phyloP scores from a whole-genome alignment of 2,797 vertebrate species.

The Phoebastria nigripes region DNA sequence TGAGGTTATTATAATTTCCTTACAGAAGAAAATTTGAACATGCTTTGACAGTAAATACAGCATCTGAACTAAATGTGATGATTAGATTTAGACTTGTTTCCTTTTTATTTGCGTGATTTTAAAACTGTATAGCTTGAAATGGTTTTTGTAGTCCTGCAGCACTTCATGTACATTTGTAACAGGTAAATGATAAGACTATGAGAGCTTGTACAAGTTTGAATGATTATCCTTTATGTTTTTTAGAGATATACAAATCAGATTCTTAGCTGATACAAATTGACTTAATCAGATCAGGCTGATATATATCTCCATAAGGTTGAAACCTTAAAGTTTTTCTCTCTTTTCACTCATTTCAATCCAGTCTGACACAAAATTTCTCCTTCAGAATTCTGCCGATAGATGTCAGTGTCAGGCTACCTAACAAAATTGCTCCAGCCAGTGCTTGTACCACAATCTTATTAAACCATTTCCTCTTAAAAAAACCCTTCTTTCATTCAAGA shows the following conservation, averaged over 20 bases:
- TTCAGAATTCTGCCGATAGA: conserved; percentile 57
- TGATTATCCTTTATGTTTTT: background rate
- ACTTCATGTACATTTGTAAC: background rate
- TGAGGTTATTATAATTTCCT: background rate
- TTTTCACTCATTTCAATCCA: background rate
- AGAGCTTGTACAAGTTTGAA: background rate
- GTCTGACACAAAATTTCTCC: background rate
- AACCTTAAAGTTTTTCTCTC: background rate
- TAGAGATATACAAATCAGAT: background rate
- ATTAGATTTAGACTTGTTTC: background rate
- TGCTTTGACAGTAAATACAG: background rate
- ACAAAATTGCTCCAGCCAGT: background rate
- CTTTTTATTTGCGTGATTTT: background rate
- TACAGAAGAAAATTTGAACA: background rate
- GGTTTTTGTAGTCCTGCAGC: background rate
- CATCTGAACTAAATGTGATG: background rate
- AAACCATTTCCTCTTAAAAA: background rate
- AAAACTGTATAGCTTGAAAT: background rate
- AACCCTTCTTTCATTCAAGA: background rate
- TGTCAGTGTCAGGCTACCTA: conserved; percentile 61
- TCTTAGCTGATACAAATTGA: background rate
- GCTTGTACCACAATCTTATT: background rate
- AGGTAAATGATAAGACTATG: background rate
- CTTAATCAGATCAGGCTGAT: background rate
- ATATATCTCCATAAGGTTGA: background rate